A percentile compares a stretch with the other conserved stretches of the same genome.
Evolutionary conservation across 1,140 invertebrate genomes (phyloP).

Genomic region (Atta texana): DNA sequence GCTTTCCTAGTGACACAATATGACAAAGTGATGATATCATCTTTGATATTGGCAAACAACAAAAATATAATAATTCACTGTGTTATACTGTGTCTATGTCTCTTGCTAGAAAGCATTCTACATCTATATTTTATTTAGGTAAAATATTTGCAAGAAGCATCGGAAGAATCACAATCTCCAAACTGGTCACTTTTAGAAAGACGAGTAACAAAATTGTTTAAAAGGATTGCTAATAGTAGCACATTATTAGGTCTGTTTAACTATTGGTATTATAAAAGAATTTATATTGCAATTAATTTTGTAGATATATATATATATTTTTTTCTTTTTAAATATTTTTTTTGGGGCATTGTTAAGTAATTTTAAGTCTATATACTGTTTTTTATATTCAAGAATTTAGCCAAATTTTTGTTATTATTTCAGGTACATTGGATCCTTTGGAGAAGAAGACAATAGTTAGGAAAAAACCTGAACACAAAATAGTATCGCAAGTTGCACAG

Average conservation of each 20-base stretch:
- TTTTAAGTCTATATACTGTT: background rate
- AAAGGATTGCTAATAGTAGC: slow-evolving; percentile 66
- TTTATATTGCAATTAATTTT: background rate
- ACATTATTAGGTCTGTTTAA: slow-evolving; percentile 74
- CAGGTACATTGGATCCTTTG: slow-evolving; percentile 75
- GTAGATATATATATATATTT: slow-evolving; percentile 18
- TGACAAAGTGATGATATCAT: too few relatives aligned
- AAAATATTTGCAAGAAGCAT: slow-evolving; percentile 48
- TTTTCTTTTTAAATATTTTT: background rate
- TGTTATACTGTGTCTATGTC: too few relatives aligned
- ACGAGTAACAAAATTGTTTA: slow-evolving; percentile 66
- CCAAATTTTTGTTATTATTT: slow-evolving; percentile 50
- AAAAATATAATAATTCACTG: too few relatives aligned
- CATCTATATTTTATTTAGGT: slow-evolving; percentile 56
- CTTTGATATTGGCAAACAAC: too few relatives aligned
- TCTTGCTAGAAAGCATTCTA: too few relatives aligned
- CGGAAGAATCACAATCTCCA: slow-evolving; percentile 48
- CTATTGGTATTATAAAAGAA: background rate
- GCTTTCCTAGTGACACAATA: too few relatives aligned
- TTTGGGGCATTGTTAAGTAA: background rate
- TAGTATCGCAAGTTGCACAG: slow-evolving; percentile 61
- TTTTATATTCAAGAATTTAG: background rate
- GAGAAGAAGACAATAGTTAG: slow-evolving; percentile 70
- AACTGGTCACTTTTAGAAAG: slow-evolving; percentile 75
- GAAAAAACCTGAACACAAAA: slow-evolving; percentile 62